Base-by-base conservation (phyloP, 2,797 vertebrate genomes). In the Darevskia nairensis region DNA sequence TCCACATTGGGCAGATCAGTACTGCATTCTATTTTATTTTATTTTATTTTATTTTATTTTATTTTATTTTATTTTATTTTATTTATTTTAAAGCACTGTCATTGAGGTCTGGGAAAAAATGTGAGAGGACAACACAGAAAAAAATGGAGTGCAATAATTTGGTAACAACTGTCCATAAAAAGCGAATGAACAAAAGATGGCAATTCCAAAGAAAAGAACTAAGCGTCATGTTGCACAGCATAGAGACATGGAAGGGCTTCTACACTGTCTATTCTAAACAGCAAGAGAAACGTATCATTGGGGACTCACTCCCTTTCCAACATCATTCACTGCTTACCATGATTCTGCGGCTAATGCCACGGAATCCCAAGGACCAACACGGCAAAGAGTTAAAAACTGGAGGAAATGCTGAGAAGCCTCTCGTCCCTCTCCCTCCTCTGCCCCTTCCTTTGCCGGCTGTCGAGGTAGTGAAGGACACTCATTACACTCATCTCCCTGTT, bases 401-500 rank as follows among this genome's bases (percentile, higher is more conserved):
- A 75, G 68, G 27, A 77, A 76, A 87, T 82, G 59, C 41, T 27
- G 25, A 87, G 41, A 46, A 55, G n/a, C 44, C 71, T 69, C 66
- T 83, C 25, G 0, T 83, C 74, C 74, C 74, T 88, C 15, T 86
- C 88, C 84, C 88, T 82, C 61, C 71, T 82, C 78, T 59, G 78
- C 44, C 78, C 78, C 71, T 81, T 89, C 71, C 71, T 86, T n/a
- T 89, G 84, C 27, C 6, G 27, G 71, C 32, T 82, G 76, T 76
- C 35, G 27, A 82, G 76, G 79, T 55, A 81, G 44, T 76, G 71
- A 13, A 69, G 32, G 32, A 89, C 46, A 59, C 17, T 82, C 32
- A 68, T 89, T 85, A 89, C 81, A 81, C 84, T 86, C 78, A 86
- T 89, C 72, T 89, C 71, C 84, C 79, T 86, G 84, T 76, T 86